Base-by-base conservation (phyloP, 2,888 invertebrate genomes). In the Thyatira batis region DNA sequence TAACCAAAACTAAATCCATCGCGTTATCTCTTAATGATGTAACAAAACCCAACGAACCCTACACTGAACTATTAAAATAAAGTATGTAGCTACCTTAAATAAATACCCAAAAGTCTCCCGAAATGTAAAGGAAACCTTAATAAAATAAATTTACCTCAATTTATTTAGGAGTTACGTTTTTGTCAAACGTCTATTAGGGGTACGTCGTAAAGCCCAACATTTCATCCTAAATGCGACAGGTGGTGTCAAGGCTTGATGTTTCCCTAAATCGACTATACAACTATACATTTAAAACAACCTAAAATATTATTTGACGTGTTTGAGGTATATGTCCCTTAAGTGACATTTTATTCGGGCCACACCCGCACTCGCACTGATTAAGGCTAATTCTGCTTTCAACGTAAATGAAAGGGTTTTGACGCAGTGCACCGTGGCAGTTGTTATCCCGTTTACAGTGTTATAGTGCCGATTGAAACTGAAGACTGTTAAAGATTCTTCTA, bases 211-310 rank as follows among this genome's bases (percentile, higher is more conserved):
- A 63, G 61, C 52, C 54, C 57, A 51, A 64, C 64, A 62, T 69
- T 67, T 66, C 49, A 62, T 55, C 58, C 60, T 52, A 45, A 43
- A 60, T 45, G 64, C 57, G 55, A 55, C 69, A 69, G 69, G 66
- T 68, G 68, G 58, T 58, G 61, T 54, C 61, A 69, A 66, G 68
- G 65, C 58, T 54, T 56, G 55, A 69, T 69, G 69, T 67, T 62
- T 67, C 13, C 39, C 39, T 61, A 63, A 56, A 60, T 57, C 46
- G 43, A 52, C 51, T 55, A 54, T 13, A 13, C 17, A 17, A 17
- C 8, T 17, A 39, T 39, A 39, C 39, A 5, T 11, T 39, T 39
- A n/a, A 17, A 39, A 39, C 39, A 17, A 39, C 39, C 2, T 30
- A 39, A 17, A 17, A n/a, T 8, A 39, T 33, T 17, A 39, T 39